Evolutionary conservation across 2,113 vertebrate species (phyloP).

Genomic region (Ellobius talpinus): DNA sequence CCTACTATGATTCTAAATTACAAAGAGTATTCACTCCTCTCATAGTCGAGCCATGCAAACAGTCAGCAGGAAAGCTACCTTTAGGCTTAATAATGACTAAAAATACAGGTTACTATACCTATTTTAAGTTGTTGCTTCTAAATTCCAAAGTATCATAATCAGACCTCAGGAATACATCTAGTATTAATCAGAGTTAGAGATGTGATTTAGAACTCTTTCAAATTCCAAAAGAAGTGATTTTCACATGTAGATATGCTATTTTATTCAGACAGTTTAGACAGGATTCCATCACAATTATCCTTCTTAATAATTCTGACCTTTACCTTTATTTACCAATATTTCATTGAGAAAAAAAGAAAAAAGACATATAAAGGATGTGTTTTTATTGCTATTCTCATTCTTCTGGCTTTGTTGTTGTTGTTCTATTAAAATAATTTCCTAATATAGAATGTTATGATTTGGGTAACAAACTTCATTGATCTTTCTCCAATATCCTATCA

Average conservation of each 20-base stretch:
- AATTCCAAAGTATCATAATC: not conserved
- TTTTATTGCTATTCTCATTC: not conserved
- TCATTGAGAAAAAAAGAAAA: not conserved
- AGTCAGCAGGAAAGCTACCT: accelerated
- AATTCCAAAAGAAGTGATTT: not conserved
- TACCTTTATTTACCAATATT: not conserved
- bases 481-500: not conserved
- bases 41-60: not conserved
- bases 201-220: not conserved
- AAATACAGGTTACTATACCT: not conserved
- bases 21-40: not conserved
- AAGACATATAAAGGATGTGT: not conserved
- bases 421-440: not conserved
- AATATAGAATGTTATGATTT: not conserved
- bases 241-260: not conserved
- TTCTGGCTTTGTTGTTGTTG: not conserved
- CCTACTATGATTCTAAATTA: not conserved
- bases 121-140: not conserved
- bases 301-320: not conserved
- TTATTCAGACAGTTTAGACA: not conserved
- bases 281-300: not conserved
- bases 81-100: not conserved
- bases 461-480: not conserved
- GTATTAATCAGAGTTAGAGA: not conserved
- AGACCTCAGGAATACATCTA: not conserved